Conservation (phyloP, 2,797 vertebrate species). For the Salarias fasciatus region DNA sequence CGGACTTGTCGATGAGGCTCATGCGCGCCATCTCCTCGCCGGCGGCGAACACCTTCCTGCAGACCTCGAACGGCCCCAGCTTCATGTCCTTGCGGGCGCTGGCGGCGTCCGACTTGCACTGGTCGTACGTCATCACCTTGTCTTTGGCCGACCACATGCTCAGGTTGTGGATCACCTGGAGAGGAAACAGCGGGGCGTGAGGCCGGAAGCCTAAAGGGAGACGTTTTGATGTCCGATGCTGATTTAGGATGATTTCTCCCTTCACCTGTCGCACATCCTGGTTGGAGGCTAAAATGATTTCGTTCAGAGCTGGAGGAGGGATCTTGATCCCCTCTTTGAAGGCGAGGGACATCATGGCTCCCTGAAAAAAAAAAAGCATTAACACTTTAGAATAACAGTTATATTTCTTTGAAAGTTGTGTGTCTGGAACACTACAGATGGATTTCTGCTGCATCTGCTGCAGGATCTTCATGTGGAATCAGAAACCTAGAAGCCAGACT, state of each 20-base stretch:
- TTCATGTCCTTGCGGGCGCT: constrained; percentile 94
- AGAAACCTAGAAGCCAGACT: too few relatives aligned
- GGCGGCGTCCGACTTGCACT: constrained; percentile 89
- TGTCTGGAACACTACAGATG: too few relatives aligned
- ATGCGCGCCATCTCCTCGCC: constrained; percentile 89
- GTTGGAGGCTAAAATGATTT: constrained; percentile 96
- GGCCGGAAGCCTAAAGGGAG: neutral
- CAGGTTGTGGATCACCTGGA: constrained; percentile 95
- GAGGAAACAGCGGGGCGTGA: neutral
- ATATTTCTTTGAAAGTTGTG: too few relatives aligned
- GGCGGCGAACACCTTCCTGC: constrained; percentile 90
- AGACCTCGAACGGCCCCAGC: constrained; percentile 96
- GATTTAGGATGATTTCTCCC: too few relatives aligned
- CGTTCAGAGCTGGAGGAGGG: constrained; percentile 94
- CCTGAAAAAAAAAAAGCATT: constrained; percentile 78
- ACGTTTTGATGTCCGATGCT: neutral
- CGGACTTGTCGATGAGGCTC: constrained; percentile 95
- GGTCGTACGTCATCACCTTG: constrained; percentile 93
- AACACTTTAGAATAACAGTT: too few relatives aligned
- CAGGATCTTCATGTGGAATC: too few relatives aligned
- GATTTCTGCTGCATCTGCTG: too few relatives aligned
- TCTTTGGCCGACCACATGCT: constrained; percentile 95
- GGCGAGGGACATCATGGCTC: constrained; percentile 96
- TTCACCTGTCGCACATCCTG: constrained; percentile 97
- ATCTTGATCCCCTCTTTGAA: constrained; percentile 97